phyloP scores from a whole-genome alignment of 2,113 vertebrate genomes.

The western clawed frog (Xenopus tropicalis) region DNA sequence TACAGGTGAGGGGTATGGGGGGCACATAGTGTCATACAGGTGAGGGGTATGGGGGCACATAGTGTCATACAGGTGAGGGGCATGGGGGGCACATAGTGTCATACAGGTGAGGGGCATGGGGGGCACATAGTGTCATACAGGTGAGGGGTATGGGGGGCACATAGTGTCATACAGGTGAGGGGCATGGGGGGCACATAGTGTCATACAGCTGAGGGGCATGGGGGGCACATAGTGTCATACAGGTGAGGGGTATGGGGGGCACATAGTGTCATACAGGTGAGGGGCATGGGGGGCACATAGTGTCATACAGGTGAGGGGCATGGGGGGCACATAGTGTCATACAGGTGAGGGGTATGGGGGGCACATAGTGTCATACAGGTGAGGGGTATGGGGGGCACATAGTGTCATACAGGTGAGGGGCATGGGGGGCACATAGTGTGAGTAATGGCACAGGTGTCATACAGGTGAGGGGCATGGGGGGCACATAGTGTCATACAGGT shows the following conservation, averaged over 20 bases:
- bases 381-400: not conserved
- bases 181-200: slow-evolving; percentile 55
- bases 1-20: not conserved
- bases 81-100: not conserved
- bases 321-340: not conserved
- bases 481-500: not conserved
- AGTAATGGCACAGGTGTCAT: not conserved
- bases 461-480: slow-evolving; percentile 1
- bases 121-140: not conserved
- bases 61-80: not conserved
- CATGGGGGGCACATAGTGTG: not conserved
- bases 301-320: not conserved
- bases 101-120: not conserved
- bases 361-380: not conserved
- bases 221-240: slow-evolving; percentile 69
- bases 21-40: not conserved
- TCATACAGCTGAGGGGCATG: slow-evolving; percentile 82
- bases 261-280: slow-evolving; percentile 28
- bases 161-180: slow-evolving; percentile 79
- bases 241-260: slow-evolving; percentile 66
- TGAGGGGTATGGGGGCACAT: not conserved
- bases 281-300: slow-evolving; percentile 5
- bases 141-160: not conserved
- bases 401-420: slow-evolving; percentile 1
- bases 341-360: not conserved